phyloP scores from a whole-genome alignment of 1,140 invertebrate genomes.

The Pygmarrhopalites habei region DNA sequence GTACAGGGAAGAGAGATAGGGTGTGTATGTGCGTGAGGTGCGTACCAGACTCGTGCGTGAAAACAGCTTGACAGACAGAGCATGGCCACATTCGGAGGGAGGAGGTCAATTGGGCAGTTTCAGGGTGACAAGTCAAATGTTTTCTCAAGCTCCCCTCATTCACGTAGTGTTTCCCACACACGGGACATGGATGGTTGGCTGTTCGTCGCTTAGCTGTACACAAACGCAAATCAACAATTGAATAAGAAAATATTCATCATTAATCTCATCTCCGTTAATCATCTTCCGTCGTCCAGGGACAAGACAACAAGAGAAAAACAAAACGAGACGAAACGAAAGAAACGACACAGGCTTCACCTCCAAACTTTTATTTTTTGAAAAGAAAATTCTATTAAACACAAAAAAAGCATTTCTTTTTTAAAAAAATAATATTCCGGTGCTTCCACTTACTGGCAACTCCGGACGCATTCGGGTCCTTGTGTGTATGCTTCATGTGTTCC shows the following conservation, averaged over 20 bases:
- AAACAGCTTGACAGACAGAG: constrained; percentile 79
- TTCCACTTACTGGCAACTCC: constrained; percentile 81
- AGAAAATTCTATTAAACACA: no score
- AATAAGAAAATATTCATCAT: constrained; percentile 1
- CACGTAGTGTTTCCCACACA: constrained; percentile 90
- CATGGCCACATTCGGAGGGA: constrained; percentile 88
- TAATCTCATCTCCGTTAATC: no score
- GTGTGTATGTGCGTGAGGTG: no score
- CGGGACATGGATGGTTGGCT: constrained; percentile 85
- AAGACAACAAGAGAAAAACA: no score
- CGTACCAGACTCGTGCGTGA: constrained; percentile 84
- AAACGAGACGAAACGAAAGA: no score
- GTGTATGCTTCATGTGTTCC: constrained; percentile 91
- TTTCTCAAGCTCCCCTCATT: constrained; percentile 87
- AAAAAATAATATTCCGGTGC: no score
- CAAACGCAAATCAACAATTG: constrained; percentile 10
- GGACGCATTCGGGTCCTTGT: constrained; percentile 82
- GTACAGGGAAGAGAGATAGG: no score
- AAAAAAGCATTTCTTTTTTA: background rate
- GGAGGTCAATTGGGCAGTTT: constrained; percentile 76
- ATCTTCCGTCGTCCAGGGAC: background rate
- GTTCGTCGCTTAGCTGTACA: constrained; percentile 77
- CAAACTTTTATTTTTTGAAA: no score
- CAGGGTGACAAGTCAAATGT: constrained; percentile 78
- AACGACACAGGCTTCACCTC: no score